Evolutionary conservation across 2,797 vertebrate species (phyloP).

Genomic region (Heteromormyrus szaboi): DNA sequence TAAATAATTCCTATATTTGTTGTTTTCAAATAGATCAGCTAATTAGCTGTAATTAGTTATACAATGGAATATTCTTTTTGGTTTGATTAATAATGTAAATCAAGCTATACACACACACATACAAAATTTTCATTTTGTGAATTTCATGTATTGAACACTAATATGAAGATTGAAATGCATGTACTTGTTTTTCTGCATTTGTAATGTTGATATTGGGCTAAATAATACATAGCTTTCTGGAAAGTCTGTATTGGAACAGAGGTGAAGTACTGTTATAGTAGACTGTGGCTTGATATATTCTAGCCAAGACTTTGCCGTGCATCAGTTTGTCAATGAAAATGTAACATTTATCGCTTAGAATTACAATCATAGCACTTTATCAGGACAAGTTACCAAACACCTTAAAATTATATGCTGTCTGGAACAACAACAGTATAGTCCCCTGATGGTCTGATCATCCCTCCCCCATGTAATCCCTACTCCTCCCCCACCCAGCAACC

Average conservation of each 20-base stretch:
- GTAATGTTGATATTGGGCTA: neutral
- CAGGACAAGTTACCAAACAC: neutral
- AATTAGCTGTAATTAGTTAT: neutral
- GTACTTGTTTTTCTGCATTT: neutral
- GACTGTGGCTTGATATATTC: neutral
- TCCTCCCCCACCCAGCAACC: neutral
- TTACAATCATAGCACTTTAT: neutral
- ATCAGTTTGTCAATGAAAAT: neutral
- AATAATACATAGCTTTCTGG: neutral
- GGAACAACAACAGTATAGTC: neutral
- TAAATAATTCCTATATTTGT: conserved; percentile 8
- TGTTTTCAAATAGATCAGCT: neutral
- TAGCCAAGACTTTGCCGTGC: neutral
- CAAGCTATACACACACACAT: neutral
- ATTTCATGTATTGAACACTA: neutral
- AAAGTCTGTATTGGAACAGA: neutral
- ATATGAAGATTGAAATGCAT: neutral
- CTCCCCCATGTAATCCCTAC: neutral
- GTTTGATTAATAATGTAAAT: neutral
- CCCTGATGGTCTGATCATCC: neutral
- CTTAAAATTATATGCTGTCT: neutral
- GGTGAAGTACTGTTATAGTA: neutral
- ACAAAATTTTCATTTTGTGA: neutral
- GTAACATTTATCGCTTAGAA: neutral
- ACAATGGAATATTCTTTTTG: neutral